Percentiles rank a stretch among this genome's conserved stretches.
These are phyloP conservation scores for Axinella damicornis DNA, from an alignment of 37 sponge, comb jelly and placozoan species.

Conservation along the genomic window DNA sequence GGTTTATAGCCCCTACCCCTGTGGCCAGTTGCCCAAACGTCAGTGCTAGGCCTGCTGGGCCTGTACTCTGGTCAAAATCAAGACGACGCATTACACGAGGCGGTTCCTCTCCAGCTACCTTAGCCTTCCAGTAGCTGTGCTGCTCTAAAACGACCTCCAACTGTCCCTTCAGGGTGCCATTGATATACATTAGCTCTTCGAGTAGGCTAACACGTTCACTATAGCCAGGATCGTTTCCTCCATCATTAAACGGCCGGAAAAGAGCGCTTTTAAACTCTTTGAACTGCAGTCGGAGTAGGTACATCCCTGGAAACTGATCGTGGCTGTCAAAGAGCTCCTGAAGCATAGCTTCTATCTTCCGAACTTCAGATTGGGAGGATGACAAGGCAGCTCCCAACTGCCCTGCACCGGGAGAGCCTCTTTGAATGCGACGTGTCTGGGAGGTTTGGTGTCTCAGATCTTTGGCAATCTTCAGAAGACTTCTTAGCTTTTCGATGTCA, in stretches of 20 bases:
- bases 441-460: background rate
- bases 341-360: background rate
- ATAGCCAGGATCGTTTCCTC: slow-evolving; percentile 21
- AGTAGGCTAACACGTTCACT: slow-evolving; percentile 6
- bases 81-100: background rate
- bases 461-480: too few species aligned
- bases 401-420: slow-evolving; percentile 39
- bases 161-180: slow-evolving; percentile 3
- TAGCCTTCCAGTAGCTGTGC: background rate
- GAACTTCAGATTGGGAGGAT: background rate
- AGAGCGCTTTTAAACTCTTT: background rate
- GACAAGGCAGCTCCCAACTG: background rate
- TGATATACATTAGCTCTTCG: slow-evolving; percentile 20
- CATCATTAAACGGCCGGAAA: slow-evolving; percentile 6
- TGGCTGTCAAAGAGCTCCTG: background rate
- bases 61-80: background rate
- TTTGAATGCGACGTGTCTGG: slow-evolving; percentile 12
- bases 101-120: slow-evolving; percentile 9
- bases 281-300: background rate
- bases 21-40: too few species aligned
- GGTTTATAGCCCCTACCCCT: too few species aligned
- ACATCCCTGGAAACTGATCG: slow-evolving; percentile 2
- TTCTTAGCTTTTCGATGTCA: too few species aligned
- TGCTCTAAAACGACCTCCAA: slow-evolving; percentile 23
- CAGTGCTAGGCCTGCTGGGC: background rate